Percentiles rank a stretch among this genome's conserved stretches.
These are phyloP conservation scores for Cataglyphis hispanica DNA, from an alignment of 1,140 invertebrate genomes.

Conservation along the genomic window DNA sequence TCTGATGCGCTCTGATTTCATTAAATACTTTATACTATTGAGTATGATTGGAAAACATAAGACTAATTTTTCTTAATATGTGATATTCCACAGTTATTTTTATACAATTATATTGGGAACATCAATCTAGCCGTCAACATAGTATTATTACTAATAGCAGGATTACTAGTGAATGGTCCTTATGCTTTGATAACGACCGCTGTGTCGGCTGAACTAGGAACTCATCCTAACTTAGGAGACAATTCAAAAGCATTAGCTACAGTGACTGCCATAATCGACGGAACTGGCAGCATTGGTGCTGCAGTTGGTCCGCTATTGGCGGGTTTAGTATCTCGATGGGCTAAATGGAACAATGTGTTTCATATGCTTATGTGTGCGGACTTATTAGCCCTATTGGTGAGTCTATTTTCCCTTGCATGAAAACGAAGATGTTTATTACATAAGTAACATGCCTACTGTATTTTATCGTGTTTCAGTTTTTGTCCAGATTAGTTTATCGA, in stretches of 20 bases:
- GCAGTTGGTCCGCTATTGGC: slow-evolving; percentile 96
- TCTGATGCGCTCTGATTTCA: not conserved
- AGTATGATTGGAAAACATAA: not conserved
- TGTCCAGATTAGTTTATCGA: slow-evolving; percentile 82
- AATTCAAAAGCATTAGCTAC: slow-evolving; percentile 97
- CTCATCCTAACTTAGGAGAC: slow-evolving; percentile 93
- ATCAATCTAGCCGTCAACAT: slow-evolving; percentile 89
- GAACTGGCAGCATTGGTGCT: slow-evolving; percentile 97
- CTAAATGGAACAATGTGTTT: slow-evolving; percentile 95
- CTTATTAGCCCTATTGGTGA: slow-evolving; percentile 92
- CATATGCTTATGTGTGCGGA: slow-evolving; percentile 96
- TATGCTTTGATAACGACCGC: slow-evolving; percentile 98
- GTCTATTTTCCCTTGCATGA: slow-evolving; percentile 5
- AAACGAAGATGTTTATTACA: not conserved
- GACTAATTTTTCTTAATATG: slow-evolving; percentile 1
- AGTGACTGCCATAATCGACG: slow-evolving; percentile 98
- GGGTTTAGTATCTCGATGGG: slow-evolving; percentile 90
- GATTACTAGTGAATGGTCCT: slow-evolving; percentile 96
- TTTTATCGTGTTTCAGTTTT: slow-evolving; percentile 74
- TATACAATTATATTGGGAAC: slow-evolving; percentile 92
- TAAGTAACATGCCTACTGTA: not conserved
- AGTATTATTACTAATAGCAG: slow-evolving; percentile 91
- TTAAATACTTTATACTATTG: not conserved
- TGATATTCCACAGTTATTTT: slow-evolving; percentile 89
- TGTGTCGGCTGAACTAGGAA: slow-evolving; percentile 97